Percentiles rank a stretch among this genome's conserved stretches.
phyloP scores from a whole-genome alignment of 2,113 vertebrate genomes.

The Misgurnus mizolepis region DNA sequence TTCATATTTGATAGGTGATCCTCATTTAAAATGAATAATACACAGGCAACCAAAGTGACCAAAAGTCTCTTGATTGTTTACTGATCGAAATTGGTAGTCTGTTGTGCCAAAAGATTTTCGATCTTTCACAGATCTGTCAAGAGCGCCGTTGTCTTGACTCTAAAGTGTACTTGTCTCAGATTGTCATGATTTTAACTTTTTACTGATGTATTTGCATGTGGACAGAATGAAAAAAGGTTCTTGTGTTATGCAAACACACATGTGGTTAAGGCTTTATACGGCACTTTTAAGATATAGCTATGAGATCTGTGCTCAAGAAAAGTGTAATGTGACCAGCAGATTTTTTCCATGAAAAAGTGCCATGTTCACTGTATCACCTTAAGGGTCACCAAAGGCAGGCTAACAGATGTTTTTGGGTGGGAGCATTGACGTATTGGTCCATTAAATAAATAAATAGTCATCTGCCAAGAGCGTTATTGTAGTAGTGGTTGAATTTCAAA shows the following conservation, averaged over 20 bases:
- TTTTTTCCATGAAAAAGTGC: conserved; percentile 38
- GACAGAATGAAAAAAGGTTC: conserved; percentile 22
- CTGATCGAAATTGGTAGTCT: conserved; percentile 41
- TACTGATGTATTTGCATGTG: conserved; percentile 13
- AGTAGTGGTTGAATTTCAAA: conserved; percentile 17
- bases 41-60: conserved; percentile 21
- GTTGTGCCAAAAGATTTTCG: conserved; percentile 45
- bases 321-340: conserved; percentile 21
- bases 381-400: conserved; percentile 19
- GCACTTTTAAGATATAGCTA: background rate
- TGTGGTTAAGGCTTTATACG: conserved; percentile 23
- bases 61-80: conserved; percentile 35
- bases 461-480: conserved; percentile 1
- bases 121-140: conserved; percentile 24
- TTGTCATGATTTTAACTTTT: conserved; percentile 10
- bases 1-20: background rate
- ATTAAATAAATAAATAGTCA: conserved; percentile 1
- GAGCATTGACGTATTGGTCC: conserved; percentile 13
- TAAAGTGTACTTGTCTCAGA: conserved; percentile 19
- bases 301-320: conserved; percentile 8
- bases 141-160: background rate
- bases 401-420: conserved; percentile 29
- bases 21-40: background rate
- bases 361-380: conserved; percentile 35
- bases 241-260: background rate